These are phyloP conservation scores for Archegozetes longisetosus DNA, from an alignment of 1,140 invertebrate species.

Conservation along the genomic window DNA sequence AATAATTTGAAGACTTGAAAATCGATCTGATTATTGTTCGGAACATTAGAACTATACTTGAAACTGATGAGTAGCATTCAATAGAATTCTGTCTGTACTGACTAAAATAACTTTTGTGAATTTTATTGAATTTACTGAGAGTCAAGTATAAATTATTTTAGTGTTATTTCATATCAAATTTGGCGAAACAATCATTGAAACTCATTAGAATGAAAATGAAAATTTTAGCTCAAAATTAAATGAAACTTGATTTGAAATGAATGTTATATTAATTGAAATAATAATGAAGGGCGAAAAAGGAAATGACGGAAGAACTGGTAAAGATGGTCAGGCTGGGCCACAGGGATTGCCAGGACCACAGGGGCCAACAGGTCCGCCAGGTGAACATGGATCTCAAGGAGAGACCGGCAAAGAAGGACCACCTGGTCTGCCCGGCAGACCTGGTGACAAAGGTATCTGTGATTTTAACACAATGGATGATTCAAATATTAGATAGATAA, in stretches of 20 bases:
- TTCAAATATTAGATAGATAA: conserved; percentile 5
- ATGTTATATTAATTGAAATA: conserved; percentile 6
- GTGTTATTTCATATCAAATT: too few relatives aligned
- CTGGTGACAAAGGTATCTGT: conserved; percentile 45
- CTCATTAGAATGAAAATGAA: too few relatives aligned
- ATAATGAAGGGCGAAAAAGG: conserved; percentile 6
- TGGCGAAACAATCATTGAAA: too few relatives aligned
- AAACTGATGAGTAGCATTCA: too few relatives aligned
- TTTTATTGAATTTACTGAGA: too few relatives aligned
- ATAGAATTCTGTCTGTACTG: too few relatives aligned
- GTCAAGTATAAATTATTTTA: too few relatives aligned
- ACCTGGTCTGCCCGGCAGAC: conserved; percentile 35
- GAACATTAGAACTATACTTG: too few relatives aligned
- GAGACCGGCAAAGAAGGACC: conserved; percentile 44
- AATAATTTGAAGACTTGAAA: too few relatives aligned
- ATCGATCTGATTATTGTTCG: too few relatives aligned
- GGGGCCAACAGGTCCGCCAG: conserved; percentile 15
- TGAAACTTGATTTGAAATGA: background rate
- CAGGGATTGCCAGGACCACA: conserved; percentile 15
- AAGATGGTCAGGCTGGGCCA: background rate
- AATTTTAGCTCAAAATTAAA: too few relatives aligned
- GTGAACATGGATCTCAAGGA: background rate
- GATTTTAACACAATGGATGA: conserved; percentile 41
- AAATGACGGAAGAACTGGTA: background rate
- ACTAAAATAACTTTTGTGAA: too few relatives aligned